phyloP scores from a whole-genome alignment of 1,140 invertebrate genomes.

The Drosophila bocqueti region DNA sequence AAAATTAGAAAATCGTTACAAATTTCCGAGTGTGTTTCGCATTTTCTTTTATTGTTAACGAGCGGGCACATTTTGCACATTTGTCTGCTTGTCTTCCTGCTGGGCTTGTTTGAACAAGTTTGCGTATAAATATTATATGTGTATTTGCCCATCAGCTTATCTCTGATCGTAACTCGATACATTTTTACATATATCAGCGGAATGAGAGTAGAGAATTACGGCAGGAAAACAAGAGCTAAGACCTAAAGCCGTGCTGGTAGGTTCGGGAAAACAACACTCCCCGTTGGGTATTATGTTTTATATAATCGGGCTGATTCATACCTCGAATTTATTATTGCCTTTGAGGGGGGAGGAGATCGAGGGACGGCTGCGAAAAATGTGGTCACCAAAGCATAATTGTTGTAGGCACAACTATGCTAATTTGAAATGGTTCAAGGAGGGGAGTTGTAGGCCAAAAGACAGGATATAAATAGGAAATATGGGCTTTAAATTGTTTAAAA shows the following conservation, averaged over 20 bases:
- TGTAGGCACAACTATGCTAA: conserved; percentile 75
- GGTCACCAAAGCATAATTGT: conserved; percentile 65
- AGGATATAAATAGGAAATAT: neutral
- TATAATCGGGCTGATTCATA: conserved; percentile 64
- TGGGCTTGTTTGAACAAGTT: conserved; percentile 77
- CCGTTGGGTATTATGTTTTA: conserved; percentile 67
- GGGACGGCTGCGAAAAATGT: conserved; percentile 42
- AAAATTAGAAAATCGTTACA: conserved; percentile 81
- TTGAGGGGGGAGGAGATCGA: neutral
- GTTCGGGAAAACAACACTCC: conserved; percentile 32
- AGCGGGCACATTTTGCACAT: conserved; percentile 61
- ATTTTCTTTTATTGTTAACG: conserved; percentile 67
- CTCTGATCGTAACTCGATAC: conserved; percentile 79
- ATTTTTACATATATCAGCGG: conserved; percentile 53
- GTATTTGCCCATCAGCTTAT: conserved; percentile 80
- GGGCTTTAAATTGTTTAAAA: neutral
- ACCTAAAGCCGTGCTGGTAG: conserved; percentile 30
- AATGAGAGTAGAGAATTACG: conserved; percentile 8
- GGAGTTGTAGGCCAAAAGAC: neutral
- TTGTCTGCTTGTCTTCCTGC: conserved; percentile 63
- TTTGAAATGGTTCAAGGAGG: conserved; percentile 17
- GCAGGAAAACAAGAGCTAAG: conserved; percentile 43
- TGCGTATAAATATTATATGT: conserved; percentile 82
- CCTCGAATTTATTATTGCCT: neutral
- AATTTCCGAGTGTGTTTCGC: conserved; percentile 45